Evolutionary conservation across 2,113 vertebrate species (phyloP).

Genomic region (Mustelus asterias): DNA sequence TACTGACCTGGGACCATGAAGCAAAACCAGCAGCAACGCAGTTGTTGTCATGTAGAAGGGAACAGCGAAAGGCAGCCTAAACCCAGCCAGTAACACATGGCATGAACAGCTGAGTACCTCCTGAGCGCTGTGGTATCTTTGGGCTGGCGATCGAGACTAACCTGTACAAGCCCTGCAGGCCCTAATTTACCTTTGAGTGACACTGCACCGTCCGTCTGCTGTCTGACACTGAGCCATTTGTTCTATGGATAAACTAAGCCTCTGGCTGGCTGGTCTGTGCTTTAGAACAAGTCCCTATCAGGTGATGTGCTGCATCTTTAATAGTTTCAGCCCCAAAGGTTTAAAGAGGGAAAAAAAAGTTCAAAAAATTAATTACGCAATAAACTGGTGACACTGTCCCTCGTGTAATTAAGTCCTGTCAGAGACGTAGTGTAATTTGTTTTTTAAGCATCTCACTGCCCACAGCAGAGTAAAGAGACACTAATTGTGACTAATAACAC

Average conservation of each 20-base stretch:
- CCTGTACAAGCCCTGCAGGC: background rate
- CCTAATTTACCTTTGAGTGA: background rate
- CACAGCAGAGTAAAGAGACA: background rate
- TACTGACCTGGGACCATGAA: background rate
- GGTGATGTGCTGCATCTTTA: background rate
- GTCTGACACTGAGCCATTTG: background rate
- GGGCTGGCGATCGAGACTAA: background rate
- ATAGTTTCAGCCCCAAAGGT: background rate
- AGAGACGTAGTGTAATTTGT: background rate
- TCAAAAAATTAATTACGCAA: background rate
- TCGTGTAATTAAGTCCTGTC: background rate
- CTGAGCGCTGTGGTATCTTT: background rate
- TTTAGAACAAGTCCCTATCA: background rate
- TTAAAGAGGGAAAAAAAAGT: background rate
- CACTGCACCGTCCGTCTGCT: background rate
- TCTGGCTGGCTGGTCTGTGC: background rate
- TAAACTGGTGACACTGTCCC: background rate
- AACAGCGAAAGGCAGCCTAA: background rate
- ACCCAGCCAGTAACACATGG: background rate
- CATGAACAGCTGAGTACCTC: background rate
- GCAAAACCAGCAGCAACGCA: background rate
- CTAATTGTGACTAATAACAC: background rate
- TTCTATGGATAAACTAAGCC: background rate
- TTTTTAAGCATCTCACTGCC: background rate
- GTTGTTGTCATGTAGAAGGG: background rate